phyloP scores from a whole-genome alignment of 2,797 vertebrate species.

The Coregonus suidteri region DNA sequence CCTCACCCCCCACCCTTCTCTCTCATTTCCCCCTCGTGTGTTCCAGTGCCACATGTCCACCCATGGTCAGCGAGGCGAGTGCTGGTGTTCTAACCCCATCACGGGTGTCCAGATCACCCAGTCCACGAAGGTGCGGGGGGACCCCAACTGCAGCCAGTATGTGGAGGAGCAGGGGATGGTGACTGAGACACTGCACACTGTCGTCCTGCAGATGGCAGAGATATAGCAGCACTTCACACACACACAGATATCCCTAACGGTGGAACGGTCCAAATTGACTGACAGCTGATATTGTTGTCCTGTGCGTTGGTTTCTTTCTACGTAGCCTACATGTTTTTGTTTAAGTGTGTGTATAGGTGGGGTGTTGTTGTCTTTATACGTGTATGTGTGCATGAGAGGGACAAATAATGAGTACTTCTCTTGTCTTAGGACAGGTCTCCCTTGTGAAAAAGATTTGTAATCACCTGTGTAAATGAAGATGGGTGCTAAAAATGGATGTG shows the following conservation, averaged over 20 bases:
- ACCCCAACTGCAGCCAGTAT: conserved; percentile 92
- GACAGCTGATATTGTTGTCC: conserved; percentile 1
- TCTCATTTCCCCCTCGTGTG: conserved; percentile 37
- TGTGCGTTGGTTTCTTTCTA: conserved; percentile 4
- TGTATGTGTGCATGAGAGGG: background rate
- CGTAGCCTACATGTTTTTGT: background rate
- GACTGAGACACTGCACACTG: conserved; percentile 53
- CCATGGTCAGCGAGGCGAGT: conserved; percentile 93
- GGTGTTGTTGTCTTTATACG: background rate
- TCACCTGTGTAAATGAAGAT: no score
- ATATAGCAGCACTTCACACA: conserved; percentile 41
- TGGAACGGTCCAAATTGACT: conserved; percentile 9
- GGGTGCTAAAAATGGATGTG: background rate
- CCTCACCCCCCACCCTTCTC: conserved; percentile 44
- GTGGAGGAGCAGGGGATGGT: conserved; percentile 62
- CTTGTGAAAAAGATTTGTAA: no score
- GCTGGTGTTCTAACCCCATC: conserved; percentile 93
- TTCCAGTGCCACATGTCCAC: conserved; percentile 95
- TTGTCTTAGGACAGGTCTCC: background rate
- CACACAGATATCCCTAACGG: background rate
- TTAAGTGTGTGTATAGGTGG: background rate
- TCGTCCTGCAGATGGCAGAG: conserved; percentile 33
- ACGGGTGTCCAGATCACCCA: conserved; percentile 86
- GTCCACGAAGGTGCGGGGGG: conserved; percentile 86
- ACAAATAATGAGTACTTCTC: background rate